A percentile compares a stretch with the other conserved stretches of the same genome.
Conservation (phyloP, 2,797 vertebrate genomes). For the Hoplostethus atlanticus region DNA sequence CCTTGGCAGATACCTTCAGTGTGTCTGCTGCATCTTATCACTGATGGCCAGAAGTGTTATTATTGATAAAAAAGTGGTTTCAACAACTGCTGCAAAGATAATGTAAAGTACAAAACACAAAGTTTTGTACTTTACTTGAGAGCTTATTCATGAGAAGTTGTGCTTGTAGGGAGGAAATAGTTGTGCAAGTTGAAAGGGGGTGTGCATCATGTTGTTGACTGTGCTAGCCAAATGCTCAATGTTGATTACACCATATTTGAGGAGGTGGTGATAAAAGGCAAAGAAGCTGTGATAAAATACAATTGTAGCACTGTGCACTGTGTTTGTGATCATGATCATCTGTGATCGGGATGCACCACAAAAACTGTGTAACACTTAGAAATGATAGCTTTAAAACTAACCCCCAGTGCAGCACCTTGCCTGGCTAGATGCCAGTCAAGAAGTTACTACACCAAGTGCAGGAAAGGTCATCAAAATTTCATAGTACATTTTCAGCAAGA, state of each 20-base stretch:
- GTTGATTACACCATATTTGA: neutral
- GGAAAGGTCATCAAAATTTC: too few species aligned
- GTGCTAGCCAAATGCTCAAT: neutral
- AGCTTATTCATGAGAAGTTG: neutral
- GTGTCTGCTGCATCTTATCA: constrained; percentile 55
- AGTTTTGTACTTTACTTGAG: neutral
- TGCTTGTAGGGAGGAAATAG: neutral
- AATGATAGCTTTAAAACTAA: neutral
- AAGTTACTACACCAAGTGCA: too few species aligned
- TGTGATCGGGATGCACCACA: too few species aligned
- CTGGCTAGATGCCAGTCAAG: too few species aligned
- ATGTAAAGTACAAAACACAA: neutral
- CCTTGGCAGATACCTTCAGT: constrained; percentile 66
- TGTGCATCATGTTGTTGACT: neutral
- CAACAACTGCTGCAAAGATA: constrained; percentile 14
- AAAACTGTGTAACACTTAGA: too few species aligned
- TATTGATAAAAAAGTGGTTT: constrained; percentile 22
- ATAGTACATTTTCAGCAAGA: too few species aligned
- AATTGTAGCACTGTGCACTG: neutral
- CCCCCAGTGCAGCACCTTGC: neutral
- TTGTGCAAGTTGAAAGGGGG: neutral
- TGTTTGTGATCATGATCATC: too few species aligned
- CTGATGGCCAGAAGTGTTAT: constrained; percentile 26
- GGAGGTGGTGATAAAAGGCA: neutral
- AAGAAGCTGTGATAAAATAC: neutral